phyloP scores from a whole-genome alignment of 2,113 vertebrate genomes.

The Sula dactylatra region DNA sequence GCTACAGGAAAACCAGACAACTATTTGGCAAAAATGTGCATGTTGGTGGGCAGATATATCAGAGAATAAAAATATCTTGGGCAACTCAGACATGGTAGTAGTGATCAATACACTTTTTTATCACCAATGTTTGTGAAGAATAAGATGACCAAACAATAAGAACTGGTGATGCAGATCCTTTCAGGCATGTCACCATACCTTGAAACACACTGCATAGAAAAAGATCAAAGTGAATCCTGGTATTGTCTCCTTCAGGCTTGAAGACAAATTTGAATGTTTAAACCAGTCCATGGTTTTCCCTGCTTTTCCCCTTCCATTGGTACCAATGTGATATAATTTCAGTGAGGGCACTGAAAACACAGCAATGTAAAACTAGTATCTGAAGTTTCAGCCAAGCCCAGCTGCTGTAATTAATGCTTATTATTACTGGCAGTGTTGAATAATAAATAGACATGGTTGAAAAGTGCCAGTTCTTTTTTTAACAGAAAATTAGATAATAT shows the following conservation, averaged over 20 bases:
- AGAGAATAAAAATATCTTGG: background rate
- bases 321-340: background rate
- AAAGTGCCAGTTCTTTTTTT: background rate
- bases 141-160: background rate
- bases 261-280: background rate
- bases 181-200: background rate
- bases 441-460: background rate
- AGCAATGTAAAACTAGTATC: background rate
- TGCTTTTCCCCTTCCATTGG: background rate
- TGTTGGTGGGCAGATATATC: background rate
- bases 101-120: background rate
- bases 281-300: background rate
- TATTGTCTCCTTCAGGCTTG: background rate
- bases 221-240: background rate
- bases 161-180: background rate
- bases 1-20: background rate
- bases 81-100: accelerated
- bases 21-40: background rate
- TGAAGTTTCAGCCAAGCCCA: background rate
- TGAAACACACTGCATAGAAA: accelerated
- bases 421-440: background rate
- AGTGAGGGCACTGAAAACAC: background rate
- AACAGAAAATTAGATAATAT: background rate
- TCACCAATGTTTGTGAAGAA: background rate
- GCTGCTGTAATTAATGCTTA: background rate